Base-by-base conservation (phyloP, 2,113 vertebrate species). In the Empidonax alnorum region DNA sequence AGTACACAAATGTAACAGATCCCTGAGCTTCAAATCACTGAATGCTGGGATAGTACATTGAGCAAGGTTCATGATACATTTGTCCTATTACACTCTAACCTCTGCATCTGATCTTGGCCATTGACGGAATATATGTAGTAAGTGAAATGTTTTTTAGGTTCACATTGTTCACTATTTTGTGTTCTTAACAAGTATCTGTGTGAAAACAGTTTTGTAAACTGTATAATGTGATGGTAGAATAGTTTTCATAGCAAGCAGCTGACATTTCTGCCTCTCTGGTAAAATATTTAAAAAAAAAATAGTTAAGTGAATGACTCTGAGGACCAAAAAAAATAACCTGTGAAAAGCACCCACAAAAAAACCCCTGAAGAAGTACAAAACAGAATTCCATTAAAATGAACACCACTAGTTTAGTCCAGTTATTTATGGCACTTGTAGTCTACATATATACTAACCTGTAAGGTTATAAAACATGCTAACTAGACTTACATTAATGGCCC, bases 381-480 rank as follows among this genome's bases (percentile, higher is more conserved):
- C 37, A 77, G 62, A 96, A 91, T 55, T 31, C 28, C 39, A 84
- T 94, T 95, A 89, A 94, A 92, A 77, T 41, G 28, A 87, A 89
- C 49, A 61, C 42, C 23, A 71, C 50, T 89, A 53, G 10, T 94
- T 97, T 95, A 84, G 46, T 85, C 50, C 68, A 91, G 55, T 84
- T 96, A 93, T 93, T 90, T 92, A 85, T 90, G 75, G 14, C 49
- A 79, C 39, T 95, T 95, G 30, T 62, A 53, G 18, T 30, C 68
- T 92, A 65, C 37, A 69, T 86, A 97, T 96, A 95, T 97, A 94
- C 84, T 91, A 96, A 93, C 59, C 67, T 94, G 59, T 93, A 79
- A 94, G 31, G 14, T 95, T 96, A 91, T 71, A 90, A 95, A 96
- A 85, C 69, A 79, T 87, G 25, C 65, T 59, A 69, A 89, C 76